These are phyloP conservation scores for Lasius platythorax DNA, from an alignment of 2,888 invertebrate species.

Conservation along the genomic window DNA sequence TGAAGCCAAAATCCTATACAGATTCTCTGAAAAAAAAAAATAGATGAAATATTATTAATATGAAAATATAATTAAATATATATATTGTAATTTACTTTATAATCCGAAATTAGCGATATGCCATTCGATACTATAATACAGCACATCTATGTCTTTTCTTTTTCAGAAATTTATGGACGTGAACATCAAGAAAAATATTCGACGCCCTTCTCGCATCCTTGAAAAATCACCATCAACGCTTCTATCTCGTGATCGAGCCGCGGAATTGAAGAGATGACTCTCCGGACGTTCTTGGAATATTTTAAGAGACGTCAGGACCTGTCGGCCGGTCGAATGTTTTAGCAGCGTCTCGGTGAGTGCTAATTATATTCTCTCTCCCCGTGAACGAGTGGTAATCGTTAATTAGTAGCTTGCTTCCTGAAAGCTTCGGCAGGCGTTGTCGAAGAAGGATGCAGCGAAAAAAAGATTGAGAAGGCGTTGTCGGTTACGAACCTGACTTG, in stretches of 20 bases:
- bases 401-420: conserved; percentile 78
- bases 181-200: conserved; percentile 2
- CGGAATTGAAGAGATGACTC: conserved; percentile 71
- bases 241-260: conserved; percentile 54
- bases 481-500: conserved; percentile 22
- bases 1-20: not conserved
- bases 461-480: conserved; percentile 47
- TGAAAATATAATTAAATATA: not conserved
- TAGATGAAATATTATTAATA: conserved; percentile 16
- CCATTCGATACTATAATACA: not conserved
- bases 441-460: conserved; percentile 44
- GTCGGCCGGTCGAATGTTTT: conserved; percentile 66
- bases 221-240: conserved; percentile 51
- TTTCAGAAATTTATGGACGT: conserved; percentile 16
- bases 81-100: not conserved
- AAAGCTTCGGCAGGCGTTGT: conserved; percentile 65
- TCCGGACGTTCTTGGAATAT: conserved; percentile 70
- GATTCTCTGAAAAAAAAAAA: not conserved
- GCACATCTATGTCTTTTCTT: not conserved
- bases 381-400: conserved; percentile 79
- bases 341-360: conserved; percentile 74
- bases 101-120: not conserved
- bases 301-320: conserved; percentile 70
- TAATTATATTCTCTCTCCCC: conserved; percentile 80
- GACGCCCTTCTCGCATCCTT: conserved; percentile 45